Evolutionary conservation across 2,888 invertebrate genomes (phyloP), one percentile per base, ranked within the genome.

Genomic region (Xestoiulus laeticollis): DNA sequence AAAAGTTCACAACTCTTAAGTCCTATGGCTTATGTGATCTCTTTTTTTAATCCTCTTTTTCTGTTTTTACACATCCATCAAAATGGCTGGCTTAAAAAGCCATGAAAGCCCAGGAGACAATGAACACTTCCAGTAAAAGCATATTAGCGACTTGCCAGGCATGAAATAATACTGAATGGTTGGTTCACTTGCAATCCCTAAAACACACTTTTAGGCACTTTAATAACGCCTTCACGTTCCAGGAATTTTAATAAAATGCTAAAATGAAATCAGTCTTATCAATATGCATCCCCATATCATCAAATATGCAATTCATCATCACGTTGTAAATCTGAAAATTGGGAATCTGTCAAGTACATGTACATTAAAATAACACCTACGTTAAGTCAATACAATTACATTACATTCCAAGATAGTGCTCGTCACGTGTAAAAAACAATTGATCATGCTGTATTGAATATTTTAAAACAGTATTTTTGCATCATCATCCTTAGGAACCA

Each of bases 11-110:
- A 59, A 59, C 59, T 59, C n/a, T 59, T n/a, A 59, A 59, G 59
- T 59, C 59, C 59, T 59, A 59, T 59, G 59, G 59, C 59, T 59
- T 59, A 59, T 59, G 59, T 59, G 59, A 59, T 59, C 59, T n/a
- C n/a, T 59, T 59, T 48, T 59, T 59, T n/a, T 59, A 59, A 59
- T 59, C 59, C 59, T n/a, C 59, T 59, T 59, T 59, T 59, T 59
- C 59, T 19, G 59, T 59, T 59, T 59, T 59, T 59, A 59, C 59
- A 59, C 59, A 59, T 59, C 59, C 59, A 59, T 59, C 59, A 59
- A n/a, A 59, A 59, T 59, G 59, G 59, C 59, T 59, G 59, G 59
- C 59, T 59, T 59, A 59, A 59, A 59, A 59, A 59, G n/a, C 59
- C 59, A 59, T 59, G 59, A 59, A 59, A 59, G n/a, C 59, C 59